Base-by-base conservation (phyloP, 1,140 invertebrate genomes). In the Pseudomyrmex sp. region DNA sequence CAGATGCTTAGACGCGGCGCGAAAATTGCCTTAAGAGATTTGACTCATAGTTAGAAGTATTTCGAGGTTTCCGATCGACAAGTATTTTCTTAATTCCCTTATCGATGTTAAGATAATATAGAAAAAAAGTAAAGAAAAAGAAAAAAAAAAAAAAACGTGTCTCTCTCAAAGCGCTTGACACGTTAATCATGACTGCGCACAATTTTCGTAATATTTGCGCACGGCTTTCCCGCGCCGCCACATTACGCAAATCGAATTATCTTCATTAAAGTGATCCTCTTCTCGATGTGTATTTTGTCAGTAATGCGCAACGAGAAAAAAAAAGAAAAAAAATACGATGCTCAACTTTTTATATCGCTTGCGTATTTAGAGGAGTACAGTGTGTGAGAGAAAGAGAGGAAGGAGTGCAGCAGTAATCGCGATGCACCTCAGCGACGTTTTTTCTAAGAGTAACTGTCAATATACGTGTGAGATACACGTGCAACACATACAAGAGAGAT, bases 331-430 rank as follows among this genome's bases (percentile, higher is more conserved):
- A 35, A 89, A 85, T 85, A 88, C 54, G 83, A 91, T 90, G 90
- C 90, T 93, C 90, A 92, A 93, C 88, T 92, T 93, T 91, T 93
- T 93, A 92, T 93, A 92, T 90, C 85, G 91, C 90, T 92, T 92
- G 90, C 91, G 83, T 75, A 88, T 35, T 35, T 56, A 82, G 76
- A 88, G 72, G 63, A 88, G 56, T 75, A 82, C 76, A 82, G 73
- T 70, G 76, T 63, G 84, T 85, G 83, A 23, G 18, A 59, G 58
- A 59, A 48, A 18, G n/a, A 65, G 48, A 76, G 8, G 46, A 35
- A 58, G 20, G n/a, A 65, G 44, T 50, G 59, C 26, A 35, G 56
- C 62, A 80, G 65, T 83, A 50, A 80, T 12, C 15, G 65, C 44
- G 76, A 69, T 69, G 20, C 13, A 69, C 13, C 18, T 35, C 35